Evolutionary conservation across 2,888 invertebrate species (phyloP).

Genomic region (Hemithea aestivaria): DNA sequence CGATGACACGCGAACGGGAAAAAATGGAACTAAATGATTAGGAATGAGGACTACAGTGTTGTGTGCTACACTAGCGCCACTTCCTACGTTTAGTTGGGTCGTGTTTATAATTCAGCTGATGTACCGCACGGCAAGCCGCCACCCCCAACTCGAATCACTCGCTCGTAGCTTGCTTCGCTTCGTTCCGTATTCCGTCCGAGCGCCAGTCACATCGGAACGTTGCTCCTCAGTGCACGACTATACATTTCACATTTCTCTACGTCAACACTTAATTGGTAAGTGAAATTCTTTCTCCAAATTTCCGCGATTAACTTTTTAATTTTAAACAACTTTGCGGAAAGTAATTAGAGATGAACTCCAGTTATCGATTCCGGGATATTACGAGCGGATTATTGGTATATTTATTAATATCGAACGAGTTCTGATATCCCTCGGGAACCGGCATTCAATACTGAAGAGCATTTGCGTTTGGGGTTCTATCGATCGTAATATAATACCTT

Average conservation of each 20-base stretch:
- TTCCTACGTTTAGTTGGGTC: neutral
- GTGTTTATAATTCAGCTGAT: conserved; percentile 35
- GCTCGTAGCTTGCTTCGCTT: conserved; percentile 19
- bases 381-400: too few relatives aligned
- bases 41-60: too few relatives aligned
- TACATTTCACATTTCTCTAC: conserved; percentile 33
- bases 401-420: conserved; percentile 1
- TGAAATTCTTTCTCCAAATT: conserved; percentile 32
- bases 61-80: too few relatives aligned
- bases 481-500: conserved; percentile 32
- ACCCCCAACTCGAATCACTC: conserved; percentile 37
- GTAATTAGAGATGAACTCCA: too few relatives aligned
- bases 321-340: too few relatives aligned
- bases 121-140: conserved; percentile 37
- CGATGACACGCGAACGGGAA: too few relatives aligned
- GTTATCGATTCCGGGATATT: neutral
- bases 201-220: conserved; percentile 58
- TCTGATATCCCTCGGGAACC: conserved; percentile 36
- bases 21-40: too few relatives aligned
- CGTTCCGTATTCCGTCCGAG: neutral
- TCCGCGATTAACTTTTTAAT: too few relatives aligned
- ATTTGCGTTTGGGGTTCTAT: conserved; percentile 35
- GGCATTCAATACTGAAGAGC: conserved; percentile 33
- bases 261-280: conserved; percentile 55
- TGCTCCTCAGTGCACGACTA: conserved; percentile 51